These are phyloP conservation scores for Druon quercuslanigerum DNA, from an alignment of 1,140 invertebrate species.

Conservation along the genomic window DNA sequence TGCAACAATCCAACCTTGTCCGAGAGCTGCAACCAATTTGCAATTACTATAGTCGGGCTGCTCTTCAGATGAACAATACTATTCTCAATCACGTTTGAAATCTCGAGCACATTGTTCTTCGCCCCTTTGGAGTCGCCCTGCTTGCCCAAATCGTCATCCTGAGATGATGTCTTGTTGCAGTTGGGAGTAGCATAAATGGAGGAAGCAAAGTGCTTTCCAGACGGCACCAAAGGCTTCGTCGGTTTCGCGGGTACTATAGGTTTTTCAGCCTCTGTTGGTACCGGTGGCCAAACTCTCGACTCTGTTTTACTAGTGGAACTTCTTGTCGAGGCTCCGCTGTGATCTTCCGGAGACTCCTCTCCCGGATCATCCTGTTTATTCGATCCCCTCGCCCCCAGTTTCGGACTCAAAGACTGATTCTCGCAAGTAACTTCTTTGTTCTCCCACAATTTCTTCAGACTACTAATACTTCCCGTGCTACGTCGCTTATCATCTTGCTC, in stretches of 20 bases:
- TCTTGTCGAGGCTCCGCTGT: conserved; percentile 68
- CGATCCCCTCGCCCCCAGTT: conserved; percentile 72
- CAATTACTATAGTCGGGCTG: conserved; percentile 78
- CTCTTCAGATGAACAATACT: conserved; percentile 80
- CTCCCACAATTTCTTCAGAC: conserved; percentile 94
- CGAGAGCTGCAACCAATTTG: conserved; percentile 88
- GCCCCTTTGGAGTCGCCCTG: conserved; percentile 64
- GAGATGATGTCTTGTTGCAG: conserved; percentile 59
- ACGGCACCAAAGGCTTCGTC: conserved; percentile 68
- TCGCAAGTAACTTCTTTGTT: conserved; percentile 78
- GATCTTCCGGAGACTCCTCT: conserved; percentile 76
- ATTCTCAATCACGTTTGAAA: conserved; percentile 82
- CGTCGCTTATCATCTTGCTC: conserved; percentile 90
- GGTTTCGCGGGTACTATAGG: conserved; percentile 82
- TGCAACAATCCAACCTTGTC: conserved; percentile 89
- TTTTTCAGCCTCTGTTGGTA: conserved; percentile 77
- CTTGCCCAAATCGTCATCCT: conserved; percentile 53
- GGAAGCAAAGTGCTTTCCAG: conserved; percentile 73
- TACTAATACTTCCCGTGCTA: conserved; percentile 94
- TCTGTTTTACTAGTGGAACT: conserved; percentile 74
- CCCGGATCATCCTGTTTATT: conserved; percentile 63
- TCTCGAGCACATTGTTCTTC: conserved; percentile 82
- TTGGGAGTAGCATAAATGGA: conserved; percentile 79
- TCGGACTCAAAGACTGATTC: conserved; percentile 80
- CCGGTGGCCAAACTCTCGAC: conserved; percentile 77